phyloP scores from a whole-genome alignment of 2,888 invertebrate genomes.

The Glyphotaelius pellucidus region DNA sequence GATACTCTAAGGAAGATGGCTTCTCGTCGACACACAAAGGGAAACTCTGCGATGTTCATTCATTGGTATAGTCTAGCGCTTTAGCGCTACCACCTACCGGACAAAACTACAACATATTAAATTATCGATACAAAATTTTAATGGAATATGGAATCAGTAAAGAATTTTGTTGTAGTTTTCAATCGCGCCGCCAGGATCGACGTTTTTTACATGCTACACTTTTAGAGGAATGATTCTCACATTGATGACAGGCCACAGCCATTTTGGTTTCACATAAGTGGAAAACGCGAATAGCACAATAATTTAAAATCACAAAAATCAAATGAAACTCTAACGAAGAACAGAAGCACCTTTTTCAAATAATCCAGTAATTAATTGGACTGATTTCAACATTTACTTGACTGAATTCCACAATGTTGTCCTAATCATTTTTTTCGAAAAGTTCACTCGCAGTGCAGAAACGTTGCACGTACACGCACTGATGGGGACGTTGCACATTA shows the following conservation, averaged over 20 bases:
- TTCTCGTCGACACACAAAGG: neutral
- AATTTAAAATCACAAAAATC: neutral
- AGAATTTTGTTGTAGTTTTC: constrained; percentile 2
- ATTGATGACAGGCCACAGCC: constrained; percentile 3
- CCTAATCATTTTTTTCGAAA: neutral
- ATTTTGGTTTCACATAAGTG: constrained; percentile 10
- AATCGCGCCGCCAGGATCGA: neutral
- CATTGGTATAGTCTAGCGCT: neutral
- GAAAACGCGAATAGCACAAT: neutral
- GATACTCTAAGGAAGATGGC: neutral
- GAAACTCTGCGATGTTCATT: neutral
- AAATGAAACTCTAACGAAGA: neutral
- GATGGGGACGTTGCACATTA: neutral
- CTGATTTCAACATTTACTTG: neutral
- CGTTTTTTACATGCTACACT: neutral
- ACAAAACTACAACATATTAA: neutral
- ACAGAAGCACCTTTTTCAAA: neutral
- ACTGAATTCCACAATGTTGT: constrained; percentile 7
- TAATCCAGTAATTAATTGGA: neutral
- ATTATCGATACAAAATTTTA: neutral
- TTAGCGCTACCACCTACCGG: neutral
- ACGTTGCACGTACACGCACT: constrained; percentile 8
- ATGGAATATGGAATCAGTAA: neutral
- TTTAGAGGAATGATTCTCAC: neutral
- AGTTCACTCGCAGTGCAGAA: neutral